These are phyloP conservation scores for Sarcophaga peregrina DNA, from an alignment of 1,140 invertebrate species.

Conservation along the genomic window DNA sequence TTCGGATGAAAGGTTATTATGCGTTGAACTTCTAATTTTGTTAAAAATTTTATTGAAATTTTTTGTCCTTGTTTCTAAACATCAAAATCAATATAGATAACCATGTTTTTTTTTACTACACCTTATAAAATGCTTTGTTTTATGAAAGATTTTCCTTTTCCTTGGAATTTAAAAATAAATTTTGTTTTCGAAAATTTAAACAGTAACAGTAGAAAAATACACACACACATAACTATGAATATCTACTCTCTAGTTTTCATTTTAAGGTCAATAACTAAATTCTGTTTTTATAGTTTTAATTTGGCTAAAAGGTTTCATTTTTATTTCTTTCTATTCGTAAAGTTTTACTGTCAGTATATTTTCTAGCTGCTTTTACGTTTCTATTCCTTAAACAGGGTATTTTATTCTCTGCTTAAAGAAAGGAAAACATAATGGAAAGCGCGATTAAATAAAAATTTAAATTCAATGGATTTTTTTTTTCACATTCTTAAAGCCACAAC, in stretches of 20 bases:
- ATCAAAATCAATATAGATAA: too few relatives aligned
- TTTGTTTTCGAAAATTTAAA: too few relatives aligned
- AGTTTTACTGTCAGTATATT: background rate
- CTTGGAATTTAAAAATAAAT: background rate
- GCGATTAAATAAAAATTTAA: too few relatives aligned
- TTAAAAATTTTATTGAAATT: too few relatives aligned
- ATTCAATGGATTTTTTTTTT: too few relatives aligned
- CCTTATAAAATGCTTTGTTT: background rate
- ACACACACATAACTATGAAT: background rate
- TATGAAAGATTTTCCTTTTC: background rate
- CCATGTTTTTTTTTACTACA: too few relatives aligned
- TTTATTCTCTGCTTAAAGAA: background rate
- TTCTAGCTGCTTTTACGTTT: too few relatives aligned
- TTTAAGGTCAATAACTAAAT: conserved; percentile 7
- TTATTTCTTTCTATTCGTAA: background rate
- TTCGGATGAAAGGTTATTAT: too few relatives aligned
- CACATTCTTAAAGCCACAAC: too few relatives aligned
- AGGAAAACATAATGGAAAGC: background rate
- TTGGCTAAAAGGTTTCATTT: conserved; percentile 20
- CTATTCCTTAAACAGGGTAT: background rate
- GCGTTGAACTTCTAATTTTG: too few relatives aligned
- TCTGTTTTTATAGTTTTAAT: conserved; percentile 23
- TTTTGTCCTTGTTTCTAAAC: too few relatives aligned
- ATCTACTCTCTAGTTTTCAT: background rate
- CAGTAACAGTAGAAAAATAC: background rate